Conservation (phyloP, 2,113 vertebrate genomes). For the Tinamus guttatus region DNA sequence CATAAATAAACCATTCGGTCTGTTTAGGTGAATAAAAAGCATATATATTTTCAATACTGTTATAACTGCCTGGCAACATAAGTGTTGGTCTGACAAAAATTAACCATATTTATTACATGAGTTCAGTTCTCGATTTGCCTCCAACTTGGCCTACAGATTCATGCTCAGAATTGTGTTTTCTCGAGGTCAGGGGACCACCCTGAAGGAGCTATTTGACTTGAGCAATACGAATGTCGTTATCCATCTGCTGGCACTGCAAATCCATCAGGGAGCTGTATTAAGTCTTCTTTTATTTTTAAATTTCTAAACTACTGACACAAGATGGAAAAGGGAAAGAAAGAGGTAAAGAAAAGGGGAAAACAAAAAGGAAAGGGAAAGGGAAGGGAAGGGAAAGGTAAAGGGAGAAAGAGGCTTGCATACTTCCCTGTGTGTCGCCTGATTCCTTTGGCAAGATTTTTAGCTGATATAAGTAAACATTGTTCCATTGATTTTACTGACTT, state of each 20-base stretch:
- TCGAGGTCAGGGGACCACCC: neutral
- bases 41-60: neutral
- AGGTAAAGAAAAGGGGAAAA: neutral
- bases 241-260: neutral
- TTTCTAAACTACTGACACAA: neutral
- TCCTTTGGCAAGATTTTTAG: neutral
- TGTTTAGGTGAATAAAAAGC: neutral
- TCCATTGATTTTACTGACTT: conserved; percentile 18
- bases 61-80: neutral
- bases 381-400: neutral
- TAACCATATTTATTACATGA: neutral
- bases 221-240: neutral
- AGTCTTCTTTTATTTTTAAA: neutral
- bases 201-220: neutral
- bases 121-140: neutral
- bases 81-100: neutral
- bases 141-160: neutral
- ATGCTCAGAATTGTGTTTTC: neutral
- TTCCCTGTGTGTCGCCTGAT: neutral
- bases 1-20: neutral
- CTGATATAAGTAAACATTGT: neutral
- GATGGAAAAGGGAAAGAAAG: neutral
- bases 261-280: neutral
- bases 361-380: neutral
- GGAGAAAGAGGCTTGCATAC: neutral